Conservation (phyloP, 2,113 vertebrate species). For the Thryonomys swinderianus region DNA sequence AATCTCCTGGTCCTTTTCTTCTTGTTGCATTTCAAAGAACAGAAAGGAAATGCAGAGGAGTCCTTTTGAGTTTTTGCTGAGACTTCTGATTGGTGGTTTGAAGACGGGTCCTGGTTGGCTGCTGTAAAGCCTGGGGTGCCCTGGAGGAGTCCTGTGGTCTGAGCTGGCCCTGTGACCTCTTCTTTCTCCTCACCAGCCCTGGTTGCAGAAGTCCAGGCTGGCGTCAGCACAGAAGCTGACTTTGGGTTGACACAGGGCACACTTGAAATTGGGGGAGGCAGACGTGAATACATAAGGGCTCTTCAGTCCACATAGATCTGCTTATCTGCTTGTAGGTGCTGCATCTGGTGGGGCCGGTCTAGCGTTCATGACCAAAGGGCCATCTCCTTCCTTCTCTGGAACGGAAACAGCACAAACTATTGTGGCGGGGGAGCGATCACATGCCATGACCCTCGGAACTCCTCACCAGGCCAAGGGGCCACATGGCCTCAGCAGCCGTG, state of each 20-base stretch:
- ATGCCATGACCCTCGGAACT: constrained; percentile 2
- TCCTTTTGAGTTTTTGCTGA: constrained; percentile 43
- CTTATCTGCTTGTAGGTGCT: constrained; percentile 20
- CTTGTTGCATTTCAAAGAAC: neutral
- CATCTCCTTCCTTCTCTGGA: constrained; percentile 60
- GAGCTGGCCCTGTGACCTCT: neutral
- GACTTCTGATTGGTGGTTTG: constrained; percentile 1
- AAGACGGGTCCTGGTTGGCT: neutral
- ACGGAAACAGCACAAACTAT: constrained; percentile 47
- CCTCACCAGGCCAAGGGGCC: constrained; percentile 30
- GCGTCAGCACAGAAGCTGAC: constrained; percentile 17
- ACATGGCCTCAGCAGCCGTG: constrained; percentile 67
- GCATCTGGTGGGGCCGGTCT: neutral
- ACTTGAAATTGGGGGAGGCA: constrained; percentile 46
- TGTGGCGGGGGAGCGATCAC: constrained; percentile 51
- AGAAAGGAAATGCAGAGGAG: neutral
- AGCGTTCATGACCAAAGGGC: constrained; percentile 74
- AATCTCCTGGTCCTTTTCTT: neutral
- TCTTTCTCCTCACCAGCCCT: neutral
- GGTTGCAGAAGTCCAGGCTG: constrained; percentile 40
- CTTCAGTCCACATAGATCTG: neutral
- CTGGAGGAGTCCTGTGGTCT: neutral
- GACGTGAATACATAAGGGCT: constrained; percentile 32
- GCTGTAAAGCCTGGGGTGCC: neutral
- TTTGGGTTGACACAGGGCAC: constrained; percentile 52